These are phyloP conservation scores for Oxygymnocypris stewartii DNA, from an alignment of 2,113 vertebrate species.

Conservation along the genomic window DNA sequence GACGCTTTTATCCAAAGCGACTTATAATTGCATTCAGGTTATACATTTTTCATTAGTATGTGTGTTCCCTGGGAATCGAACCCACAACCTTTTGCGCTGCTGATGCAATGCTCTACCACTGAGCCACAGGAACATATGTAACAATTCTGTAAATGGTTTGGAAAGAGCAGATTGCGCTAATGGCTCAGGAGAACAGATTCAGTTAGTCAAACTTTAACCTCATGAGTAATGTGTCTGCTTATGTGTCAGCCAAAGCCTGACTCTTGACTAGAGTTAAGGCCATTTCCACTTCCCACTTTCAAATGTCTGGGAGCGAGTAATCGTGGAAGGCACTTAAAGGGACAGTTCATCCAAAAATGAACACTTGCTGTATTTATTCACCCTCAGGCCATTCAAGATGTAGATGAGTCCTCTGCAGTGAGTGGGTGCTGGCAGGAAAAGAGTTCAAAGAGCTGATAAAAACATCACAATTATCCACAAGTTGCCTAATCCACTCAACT, in stretches of 20 bases:
- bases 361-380: background rate
- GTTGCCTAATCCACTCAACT: no score
- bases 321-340: background rate
- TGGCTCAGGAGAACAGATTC: background rate
- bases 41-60: no score
- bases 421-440: background rate
- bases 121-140: no score
- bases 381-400: background rate
- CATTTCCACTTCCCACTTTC: background rate
- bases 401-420: background rate
- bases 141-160: slow-evolving; percentile 13
- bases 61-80: no score
- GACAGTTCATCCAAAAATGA: background rate
- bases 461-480: no score
- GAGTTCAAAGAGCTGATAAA: no score
- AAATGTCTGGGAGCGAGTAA: background rate
- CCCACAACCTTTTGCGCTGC: no score
- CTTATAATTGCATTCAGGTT: no score
- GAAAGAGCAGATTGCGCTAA: background rate
- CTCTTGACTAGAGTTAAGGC: slow-evolving; percentile 2
- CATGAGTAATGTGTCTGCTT: background rate
- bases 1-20: no score
- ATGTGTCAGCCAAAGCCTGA: background rate
- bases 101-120: no score
- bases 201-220: background rate